Conservation (phyloP, 2,113 vertebrate genomes). For the Neoarius graeffei region DNA sequence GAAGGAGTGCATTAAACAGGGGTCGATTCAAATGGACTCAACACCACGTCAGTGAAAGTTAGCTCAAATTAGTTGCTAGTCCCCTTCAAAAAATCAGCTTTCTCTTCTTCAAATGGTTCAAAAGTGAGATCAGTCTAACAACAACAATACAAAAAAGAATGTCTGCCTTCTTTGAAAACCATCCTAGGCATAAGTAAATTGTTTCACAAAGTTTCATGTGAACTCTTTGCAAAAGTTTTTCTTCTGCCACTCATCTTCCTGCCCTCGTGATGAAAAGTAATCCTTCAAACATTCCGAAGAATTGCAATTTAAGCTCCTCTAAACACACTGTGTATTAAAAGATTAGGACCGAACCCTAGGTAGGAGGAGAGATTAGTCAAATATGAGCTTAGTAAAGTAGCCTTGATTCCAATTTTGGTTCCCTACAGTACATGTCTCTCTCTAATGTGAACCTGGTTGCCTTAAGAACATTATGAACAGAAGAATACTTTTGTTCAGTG, state of each 20-base stretch:
- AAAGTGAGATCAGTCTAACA: neutral
- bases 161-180: neutral
- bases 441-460: slow-evolving; percentile 47
- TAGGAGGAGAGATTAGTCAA: slow-evolving; percentile 56
- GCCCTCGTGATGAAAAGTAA: slow-evolving; percentile 58
- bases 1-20: neutral
- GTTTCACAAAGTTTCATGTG: slow-evolving; percentile 13
- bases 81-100: neutral
- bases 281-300: slow-evolving; percentile 62
- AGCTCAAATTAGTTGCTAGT: neutral
- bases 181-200: neutral
- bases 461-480: slow-evolving; percentile 57
- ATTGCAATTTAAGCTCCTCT: slow-evolving; percentile 71
- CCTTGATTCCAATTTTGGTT: slow-evolving; percentile 56
- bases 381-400: slow-evolving; percentile 62
- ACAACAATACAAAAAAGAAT: neutral
- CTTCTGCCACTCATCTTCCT: slow-evolving; percentile 18
- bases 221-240: slow-evolving; percentile 37
- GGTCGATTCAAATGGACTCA: neutral
- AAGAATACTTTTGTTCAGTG: slow-evolving; percentile 32
- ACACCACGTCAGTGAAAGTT: neutral
- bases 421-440: slow-evolving; percentile 25
- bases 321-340: slow-evolving; percentile 68
- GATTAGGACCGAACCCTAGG: slow-evolving; percentile 69
- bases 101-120: neutral